phyloP scores from a whole-genome alignment of 1,140 invertebrate genomes.

The Meloidogyne hapla region DNA sequence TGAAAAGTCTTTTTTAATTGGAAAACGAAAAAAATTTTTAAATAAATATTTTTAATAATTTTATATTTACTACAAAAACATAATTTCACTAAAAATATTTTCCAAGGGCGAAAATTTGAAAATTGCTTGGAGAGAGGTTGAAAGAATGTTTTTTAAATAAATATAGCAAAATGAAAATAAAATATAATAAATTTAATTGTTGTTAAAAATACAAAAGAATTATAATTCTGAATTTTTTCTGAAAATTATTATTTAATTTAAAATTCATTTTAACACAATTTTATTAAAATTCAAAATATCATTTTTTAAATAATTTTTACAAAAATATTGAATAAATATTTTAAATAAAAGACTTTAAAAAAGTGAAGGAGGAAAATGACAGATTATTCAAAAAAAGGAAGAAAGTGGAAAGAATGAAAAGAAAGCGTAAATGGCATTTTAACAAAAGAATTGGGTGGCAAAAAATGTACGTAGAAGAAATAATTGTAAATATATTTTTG shows the following conservation, averaged over 20 bases:
- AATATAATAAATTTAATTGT: too few species aligned
- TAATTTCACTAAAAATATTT: not conserved
- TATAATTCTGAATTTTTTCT: too few species aligned
- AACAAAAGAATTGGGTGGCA: not conserved
- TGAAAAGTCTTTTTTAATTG: too few species aligned
- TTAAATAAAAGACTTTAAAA: not conserved
- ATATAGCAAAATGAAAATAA: too few species aligned
- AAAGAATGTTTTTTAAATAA: not conserved
- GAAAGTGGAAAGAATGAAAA: not conserved
- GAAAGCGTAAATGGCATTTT: constrained; percentile 5
- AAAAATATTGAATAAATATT: not conserved
- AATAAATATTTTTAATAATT: too few species aligned
- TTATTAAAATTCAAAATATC: too few species aligned
- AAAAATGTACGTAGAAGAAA: not conserved
- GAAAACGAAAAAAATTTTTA: not conserved
- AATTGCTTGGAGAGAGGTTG: not conserved
- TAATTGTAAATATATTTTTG: not conserved
- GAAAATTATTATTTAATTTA: too few species aligned
- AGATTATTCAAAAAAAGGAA: not conserved
- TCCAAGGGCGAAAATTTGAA: not conserved
- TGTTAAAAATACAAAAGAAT: too few species aligned
- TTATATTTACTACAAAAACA: too few species aligned
- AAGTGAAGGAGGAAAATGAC: not conserved
- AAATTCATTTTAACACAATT: too few species aligned
- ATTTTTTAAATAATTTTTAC: too few species aligned